Conservation (phyloP, 2,888 invertebrate species). For the Ariolimax columbianus region DNA sequence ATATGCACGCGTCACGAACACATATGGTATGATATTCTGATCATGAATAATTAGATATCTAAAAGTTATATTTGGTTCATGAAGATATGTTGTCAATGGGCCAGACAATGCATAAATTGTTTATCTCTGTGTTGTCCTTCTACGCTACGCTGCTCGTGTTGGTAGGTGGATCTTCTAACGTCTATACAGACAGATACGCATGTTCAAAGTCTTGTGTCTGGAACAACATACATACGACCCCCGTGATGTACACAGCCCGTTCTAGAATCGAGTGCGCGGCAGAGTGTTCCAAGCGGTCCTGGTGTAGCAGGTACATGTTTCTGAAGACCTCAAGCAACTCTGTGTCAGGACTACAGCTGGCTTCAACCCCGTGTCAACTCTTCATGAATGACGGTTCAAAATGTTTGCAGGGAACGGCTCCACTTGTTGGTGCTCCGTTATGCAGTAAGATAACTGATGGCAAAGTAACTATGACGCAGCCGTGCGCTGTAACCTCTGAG, state of each 20-base stretch:
- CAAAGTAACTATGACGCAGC: neutral
- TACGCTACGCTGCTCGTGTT: neutral
- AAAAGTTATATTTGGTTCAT: too few species aligned
- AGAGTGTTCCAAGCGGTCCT: neutral
- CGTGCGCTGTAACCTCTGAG: neutral
- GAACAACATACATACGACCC: too few species aligned
- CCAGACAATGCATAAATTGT: too few species aligned
- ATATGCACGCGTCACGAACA: too few species aligned
- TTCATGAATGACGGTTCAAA: neutral
- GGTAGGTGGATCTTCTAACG: neutral
- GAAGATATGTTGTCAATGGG: too few species aligned
- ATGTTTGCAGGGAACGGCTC: neutral
- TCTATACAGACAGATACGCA: neutral
- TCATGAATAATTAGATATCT: too few species aligned
- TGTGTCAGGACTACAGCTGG: too few species aligned
- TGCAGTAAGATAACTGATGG: neutral
- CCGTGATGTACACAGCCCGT: neutral
- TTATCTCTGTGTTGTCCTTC: neutral
- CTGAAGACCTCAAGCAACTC: too few species aligned
- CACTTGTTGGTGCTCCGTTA: too few species aligned
- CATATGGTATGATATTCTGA: too few species aligned
- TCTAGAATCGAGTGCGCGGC: neutral
- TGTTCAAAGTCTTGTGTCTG: neutral
- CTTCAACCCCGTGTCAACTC: neutral
- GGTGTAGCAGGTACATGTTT: neutral